Evolutionary conservation across 2,888 invertebrate species (phyloP), one percentile per base, ranked within the genome.

Genomic region (Philaethria dido): DNA sequence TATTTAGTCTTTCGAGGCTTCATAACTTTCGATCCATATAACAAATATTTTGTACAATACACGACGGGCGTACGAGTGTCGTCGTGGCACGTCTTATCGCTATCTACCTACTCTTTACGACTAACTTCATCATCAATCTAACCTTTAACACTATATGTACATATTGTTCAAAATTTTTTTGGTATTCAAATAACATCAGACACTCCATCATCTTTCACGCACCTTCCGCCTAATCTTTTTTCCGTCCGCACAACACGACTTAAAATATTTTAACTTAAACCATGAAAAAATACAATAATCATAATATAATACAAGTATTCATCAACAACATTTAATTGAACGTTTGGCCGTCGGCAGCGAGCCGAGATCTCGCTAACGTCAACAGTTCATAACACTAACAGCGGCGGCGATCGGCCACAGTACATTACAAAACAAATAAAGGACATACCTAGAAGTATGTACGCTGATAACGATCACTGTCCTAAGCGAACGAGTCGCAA

Each of bases 41-140:
- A 92, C 92, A 92, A 92, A 90, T 89, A 89, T 88, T 89, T 92
- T 93, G 92, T 93, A 93, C 92, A 93, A 88, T 85, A 87, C 87
- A 87, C 92, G 89, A 86, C 86, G 85, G 83, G 83, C 85, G 87
- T 85, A 79, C 85, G 87, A 79, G 89, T 87, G 84, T 80, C 79
- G 87, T 85, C 89, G 89, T 90, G 92, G 89, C 90, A 89, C 89
- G 83, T 83, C 89, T 88, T 91, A 88, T 79, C 78, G 70, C 84
- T 89, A 89, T 85, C 89, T 91, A 92, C 78, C 87, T 89, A 89
- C 82, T 74, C 73, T 79, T 85, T 87, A 87, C 82, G 78, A 81
- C 88, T 89, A 91, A 86, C 84, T 87, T 79, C 82, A 85, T 85
- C 85, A 80, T 84, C 81, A 75, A 80, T 84, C 87, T 90, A 92